phyloP scores from a whole-genome alignment of 2,113 vertebrate genomes.

The Asarcornis scutulata region DNA sequence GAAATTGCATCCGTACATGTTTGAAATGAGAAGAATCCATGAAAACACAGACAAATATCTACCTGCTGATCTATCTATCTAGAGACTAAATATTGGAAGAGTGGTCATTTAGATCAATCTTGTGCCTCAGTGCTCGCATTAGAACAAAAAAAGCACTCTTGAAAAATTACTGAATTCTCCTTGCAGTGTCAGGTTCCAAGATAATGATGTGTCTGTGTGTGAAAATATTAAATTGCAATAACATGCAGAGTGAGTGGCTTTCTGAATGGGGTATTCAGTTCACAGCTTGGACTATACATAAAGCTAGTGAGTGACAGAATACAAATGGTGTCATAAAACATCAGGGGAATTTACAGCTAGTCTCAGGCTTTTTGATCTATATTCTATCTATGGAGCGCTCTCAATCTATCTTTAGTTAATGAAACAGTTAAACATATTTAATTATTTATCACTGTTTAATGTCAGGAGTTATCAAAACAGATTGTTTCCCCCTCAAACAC shows the following conservation, averaged over 20 bases:
- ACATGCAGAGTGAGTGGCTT: conserved; percentile 87
- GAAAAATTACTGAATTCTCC: conserved; percentile 84
- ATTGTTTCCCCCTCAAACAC: neutral
- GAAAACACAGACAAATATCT: neutral
- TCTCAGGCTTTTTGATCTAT: conserved; percentile 34
- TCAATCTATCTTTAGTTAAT: conserved; percentile 36
- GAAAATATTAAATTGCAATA: conserved; percentile 99
- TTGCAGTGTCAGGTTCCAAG: conserved; percentile 89
- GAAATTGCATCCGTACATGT: neutral
- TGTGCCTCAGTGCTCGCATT: conserved; percentile 30
- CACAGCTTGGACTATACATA: conserved; percentile 75
- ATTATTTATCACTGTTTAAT: conserved; percentile 70
- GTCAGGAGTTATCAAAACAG: conserved; percentile 56
- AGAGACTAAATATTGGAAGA: neutral
- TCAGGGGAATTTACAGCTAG: conserved; percentile 50
- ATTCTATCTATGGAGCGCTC: neutral
- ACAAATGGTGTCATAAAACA: conserved; percentile 88
- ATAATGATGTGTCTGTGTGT: conserved; percentile 95
- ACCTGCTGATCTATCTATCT: neutral
- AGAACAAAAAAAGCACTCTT: conserved; percentile 61
- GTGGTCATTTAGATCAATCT: conserved; percentile 34
- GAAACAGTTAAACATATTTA: conserved; percentile 57
- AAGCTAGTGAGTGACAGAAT: conserved; percentile 91
- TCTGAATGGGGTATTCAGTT: conserved; percentile 92
- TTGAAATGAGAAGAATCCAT: neutral